A percentile compares a stretch with the other conserved stretches of the same genome.
Conservation (phyloP, 2,113 vertebrate species). For the Calyptomena viridis region DNA sequence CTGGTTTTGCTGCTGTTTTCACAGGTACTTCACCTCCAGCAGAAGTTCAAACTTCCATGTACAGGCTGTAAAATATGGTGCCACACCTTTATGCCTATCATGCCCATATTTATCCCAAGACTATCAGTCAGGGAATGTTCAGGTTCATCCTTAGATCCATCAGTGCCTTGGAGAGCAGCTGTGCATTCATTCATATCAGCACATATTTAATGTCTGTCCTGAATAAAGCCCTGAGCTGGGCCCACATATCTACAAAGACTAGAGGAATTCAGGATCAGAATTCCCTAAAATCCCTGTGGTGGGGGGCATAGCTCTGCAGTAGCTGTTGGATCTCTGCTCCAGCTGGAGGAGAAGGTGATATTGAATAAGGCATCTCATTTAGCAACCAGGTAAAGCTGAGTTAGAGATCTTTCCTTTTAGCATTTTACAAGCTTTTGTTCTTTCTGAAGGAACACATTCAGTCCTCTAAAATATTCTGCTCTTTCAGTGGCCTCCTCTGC, state of each 20-base stretch:
- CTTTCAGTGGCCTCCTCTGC: neutral
- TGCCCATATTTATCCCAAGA: neutral
- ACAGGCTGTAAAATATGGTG: neutral
- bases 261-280: neutral
- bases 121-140: neutral
- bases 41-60: neutral
- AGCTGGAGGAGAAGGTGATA: neutral
- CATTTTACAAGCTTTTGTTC: neutral
- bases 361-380: neutral
- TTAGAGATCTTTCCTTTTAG: neutral
- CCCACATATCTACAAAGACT: neutral
- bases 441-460: neutral
- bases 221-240: neutral
- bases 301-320: neutral
- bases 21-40: neutral
- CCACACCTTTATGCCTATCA: neutral
- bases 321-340: no score
- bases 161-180: neutral
- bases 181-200: neutral
- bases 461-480: neutral
- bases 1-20: neutral
- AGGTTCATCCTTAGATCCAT: neutral
- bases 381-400: neutral
- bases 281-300: neutral
- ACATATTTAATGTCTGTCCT: neutral